Conservation (phyloP, 2,113 vertebrate species). For the Myotis yumanensis region DNA sequence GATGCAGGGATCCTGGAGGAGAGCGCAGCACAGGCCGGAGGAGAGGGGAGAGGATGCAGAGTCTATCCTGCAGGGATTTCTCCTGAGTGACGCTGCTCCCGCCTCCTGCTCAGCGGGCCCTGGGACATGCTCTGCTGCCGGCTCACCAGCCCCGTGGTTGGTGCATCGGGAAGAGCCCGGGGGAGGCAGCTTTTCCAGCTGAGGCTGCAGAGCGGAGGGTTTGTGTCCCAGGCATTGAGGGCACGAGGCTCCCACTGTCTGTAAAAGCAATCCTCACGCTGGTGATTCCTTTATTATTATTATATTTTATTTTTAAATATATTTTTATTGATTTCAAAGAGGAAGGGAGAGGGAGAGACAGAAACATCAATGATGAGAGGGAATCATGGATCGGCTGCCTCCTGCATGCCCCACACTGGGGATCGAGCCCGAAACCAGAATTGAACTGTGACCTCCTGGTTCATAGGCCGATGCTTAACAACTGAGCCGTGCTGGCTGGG, state of each 20-base stretch:
- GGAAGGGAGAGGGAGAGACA: too few species aligned
- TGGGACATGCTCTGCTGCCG: neutral
- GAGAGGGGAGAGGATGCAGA: too few species aligned
- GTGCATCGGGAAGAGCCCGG: neutral
- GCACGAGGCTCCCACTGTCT: neutral
- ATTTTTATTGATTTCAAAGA: too few species aligned
- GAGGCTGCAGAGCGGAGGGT: neutral
- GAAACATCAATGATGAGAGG: too few species aligned
- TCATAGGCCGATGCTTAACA: too few species aligned
- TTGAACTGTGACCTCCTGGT: too few species aligned
- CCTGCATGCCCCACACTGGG: too few species aligned
- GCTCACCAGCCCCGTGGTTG: neutral
- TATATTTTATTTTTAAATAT: too few species aligned
- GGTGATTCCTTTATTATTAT: neutral
- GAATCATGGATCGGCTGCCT: too few species aligned
- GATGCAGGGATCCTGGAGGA: neutral
- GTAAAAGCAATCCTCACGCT: conserved; percentile 37
- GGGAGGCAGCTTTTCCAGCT: too few species aligned
- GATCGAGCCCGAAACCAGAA: too few species aligned
- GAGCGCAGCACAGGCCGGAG: neutral
- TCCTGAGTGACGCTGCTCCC: neutral
- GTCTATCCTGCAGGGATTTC: neutral
- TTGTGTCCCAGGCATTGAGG: neutral
- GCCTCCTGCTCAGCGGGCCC: neutral
- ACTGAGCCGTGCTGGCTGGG: too few species aligned